Evolutionary conservation across 2,888 invertebrate genomes (phyloP), one percentile per base, ranked within the genome.

Genomic region (Holacanthella duospinosa): DNA sequence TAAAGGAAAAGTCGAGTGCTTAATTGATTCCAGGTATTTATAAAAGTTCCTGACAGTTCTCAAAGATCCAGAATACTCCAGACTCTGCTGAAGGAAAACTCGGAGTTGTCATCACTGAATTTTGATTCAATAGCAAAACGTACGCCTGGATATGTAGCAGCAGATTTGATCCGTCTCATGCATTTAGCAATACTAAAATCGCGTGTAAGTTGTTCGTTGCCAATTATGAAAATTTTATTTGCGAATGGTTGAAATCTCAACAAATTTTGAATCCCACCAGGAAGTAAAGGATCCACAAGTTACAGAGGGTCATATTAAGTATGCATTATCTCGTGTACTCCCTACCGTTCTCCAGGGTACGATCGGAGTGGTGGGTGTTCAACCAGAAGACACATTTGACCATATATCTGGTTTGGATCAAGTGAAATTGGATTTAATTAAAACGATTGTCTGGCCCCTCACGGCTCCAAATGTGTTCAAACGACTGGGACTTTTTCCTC

Each of bases 401-500:
- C 76, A 79, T 43, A 79, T 85, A 62, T 84, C 83, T 24, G 85
- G 85, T 19, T 77, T 84, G 74, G 75, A 77, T 1, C 69, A 78
- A 0, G 76, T 84, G 1, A 84, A 84, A 72, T 76, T 76, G 55
- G 75, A 78, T 48, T 75, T 85, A 48, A 75, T 79, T 68, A 78
- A 81, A 71, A 80, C 82, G 6, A 77, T 85, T 27, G 78, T 83
- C 67, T 81, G 83, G 77, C 84, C 84, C 0, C 75, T 85, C 19
- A 77, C 77, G 65, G 78, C 83, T 67, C 79, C 81, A 0, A 78
- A 80, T 28, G 78, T 80, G 0, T 84, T 84, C 74, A 71, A 75
- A 9, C 75, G 81, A 43, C 78, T 85, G 71, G 83, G 82, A 4
- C 76, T 85, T 43, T 78, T 78, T 29, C 77, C 81, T 62, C 82